Evolutionary conservation across 30 jellyfish, hydroid and myxozoan genomes (phyloP), one percentile per base, ranked within the genome.

Genomic region (Catostylus mosaicus): DNA sequence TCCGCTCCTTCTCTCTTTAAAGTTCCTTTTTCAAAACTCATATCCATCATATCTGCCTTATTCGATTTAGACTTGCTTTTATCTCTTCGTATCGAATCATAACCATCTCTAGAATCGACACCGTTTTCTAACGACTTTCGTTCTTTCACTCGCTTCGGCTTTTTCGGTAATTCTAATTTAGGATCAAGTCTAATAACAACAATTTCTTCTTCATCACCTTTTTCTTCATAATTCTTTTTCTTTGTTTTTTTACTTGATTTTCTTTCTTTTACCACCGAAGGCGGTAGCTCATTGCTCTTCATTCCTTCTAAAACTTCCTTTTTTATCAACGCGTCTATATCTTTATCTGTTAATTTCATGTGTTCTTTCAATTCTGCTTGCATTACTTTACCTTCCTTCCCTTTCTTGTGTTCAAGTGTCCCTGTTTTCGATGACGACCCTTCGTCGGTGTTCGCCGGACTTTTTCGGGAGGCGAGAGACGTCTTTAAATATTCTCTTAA

Each of bases 391-490:
- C 37, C 30, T 35, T 82, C 80, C 57, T 59, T 69, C 14, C 80
- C 86, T 57, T 38, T 82, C 56, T 82, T 82, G 23, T 57, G 92
- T 30, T 82, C 92, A 65, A 68, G 66, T 3, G 92, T 68, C 48
- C 92, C 92, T 40, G 80, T 37, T 38, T 74, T 82, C 54, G 83
- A 80, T 19, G 91, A 67, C 10, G 70, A 34, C 34, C 70, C 83
- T 37, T 62, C 92, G 29, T 82, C 92, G 29, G 92, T 82, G 23
- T 74, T 74, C 27, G 84, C 78, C 30, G 92, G 92, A 67, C 92
- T 82, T 37, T 57, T 82, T 29, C 92, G 92, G 14, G 92, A 59
- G 23, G 27, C 75, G 27, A 82, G 72, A 38, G 92, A 68, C 19
- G 38, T 82, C 48, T 51, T 54, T 43, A 82, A 57, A 64, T 48